Base-by-base conservation (phyloP, 2,888 invertebrate genomes). In the Acronicta leporina region DNA sequence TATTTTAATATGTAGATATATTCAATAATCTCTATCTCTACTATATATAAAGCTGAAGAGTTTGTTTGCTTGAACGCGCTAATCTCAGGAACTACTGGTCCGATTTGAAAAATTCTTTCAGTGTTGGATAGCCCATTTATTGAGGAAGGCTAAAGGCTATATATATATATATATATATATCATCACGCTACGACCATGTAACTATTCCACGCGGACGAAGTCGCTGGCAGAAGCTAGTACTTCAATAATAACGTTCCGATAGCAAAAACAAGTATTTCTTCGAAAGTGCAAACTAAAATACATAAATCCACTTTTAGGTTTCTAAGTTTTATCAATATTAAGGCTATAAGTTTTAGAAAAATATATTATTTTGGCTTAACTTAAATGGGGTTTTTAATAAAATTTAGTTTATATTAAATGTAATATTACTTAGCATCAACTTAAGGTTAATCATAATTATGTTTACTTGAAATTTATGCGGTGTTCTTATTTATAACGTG, bases 221-320 rank as follows among this genome's bases (percentile, higher is more conserved):
- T n/a, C n/a, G n/a, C n/a, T n/a, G n/a, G n/a, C n/a, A n/a, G n/a
- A n/a, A n/a, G n/a, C n/a, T 27, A 27, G 6, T 27, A 5, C 20
- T 27, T 27, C 27, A 27, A 6, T 27, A 5, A 27, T 5, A 45
- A 41, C 15, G 41, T 41, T 45, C n/a, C 20, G 13, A 8, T 33
- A 53, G 11, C 38, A 54, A 44, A 27, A 63, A 70, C 51, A 46
- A 60, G 15, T 55, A 54, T 9, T 16, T 0, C 54, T 10, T 14
- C 38, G 20, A 58, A 41, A 56, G 52, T 42, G 49, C 11, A 49
- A 20, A 20, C 20, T 20, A 20, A 20, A 41, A 33, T 50, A 40
- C 47, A 51, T 14, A 27, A 48, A 48, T 5, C 7, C 1, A 5
- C 11, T 15, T 45, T 40, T 14, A 49, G 15, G 16, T 42, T 41